Conservation (phyloP, 2,113 vertebrate species). For the Phylloscopus trochiloides region DNA sequence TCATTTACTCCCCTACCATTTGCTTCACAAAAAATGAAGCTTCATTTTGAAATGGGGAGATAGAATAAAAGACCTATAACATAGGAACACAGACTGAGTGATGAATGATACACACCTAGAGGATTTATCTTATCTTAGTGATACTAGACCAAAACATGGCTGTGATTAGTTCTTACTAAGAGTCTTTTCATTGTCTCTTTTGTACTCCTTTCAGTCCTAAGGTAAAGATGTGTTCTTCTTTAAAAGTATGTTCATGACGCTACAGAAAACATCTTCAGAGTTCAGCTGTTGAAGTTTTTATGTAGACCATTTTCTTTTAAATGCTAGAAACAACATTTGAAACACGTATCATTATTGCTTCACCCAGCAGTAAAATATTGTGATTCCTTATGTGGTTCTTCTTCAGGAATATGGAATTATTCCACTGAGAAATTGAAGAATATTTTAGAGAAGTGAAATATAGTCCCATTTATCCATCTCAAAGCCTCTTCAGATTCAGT, state of each 20-base stretch:
- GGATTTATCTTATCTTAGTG: neutral
- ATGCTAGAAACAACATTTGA: neutral
- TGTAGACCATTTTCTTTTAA: neutral
- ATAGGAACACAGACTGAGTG: neutral
- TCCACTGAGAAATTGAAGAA: neutral
- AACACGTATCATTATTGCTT: fast-evolving
- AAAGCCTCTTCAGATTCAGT: neutral
- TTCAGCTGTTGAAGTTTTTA: neutral
- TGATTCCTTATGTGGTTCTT: neutral
- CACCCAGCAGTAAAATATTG: neutral
- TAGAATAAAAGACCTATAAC: neutral
- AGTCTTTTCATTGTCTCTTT: neutral
- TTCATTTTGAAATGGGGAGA: neutral
- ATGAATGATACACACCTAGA: neutral
- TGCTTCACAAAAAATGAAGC: neutral
- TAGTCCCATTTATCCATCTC: neutral
- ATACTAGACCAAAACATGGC: neutral
- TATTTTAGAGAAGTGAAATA: neutral
- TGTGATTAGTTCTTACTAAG: neutral
- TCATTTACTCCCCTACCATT: neutral
- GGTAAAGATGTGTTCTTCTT: neutral
- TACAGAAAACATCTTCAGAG: neutral
- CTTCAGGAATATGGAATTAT: neutral
- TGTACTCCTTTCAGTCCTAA: neutral
- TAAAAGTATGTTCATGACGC: neutral